Evolutionary conservation across 2,797 vertebrate genomes (phyloP), one percentile per base, ranked within the genome.

Genomic region (Clamator glandarius): DNA sequence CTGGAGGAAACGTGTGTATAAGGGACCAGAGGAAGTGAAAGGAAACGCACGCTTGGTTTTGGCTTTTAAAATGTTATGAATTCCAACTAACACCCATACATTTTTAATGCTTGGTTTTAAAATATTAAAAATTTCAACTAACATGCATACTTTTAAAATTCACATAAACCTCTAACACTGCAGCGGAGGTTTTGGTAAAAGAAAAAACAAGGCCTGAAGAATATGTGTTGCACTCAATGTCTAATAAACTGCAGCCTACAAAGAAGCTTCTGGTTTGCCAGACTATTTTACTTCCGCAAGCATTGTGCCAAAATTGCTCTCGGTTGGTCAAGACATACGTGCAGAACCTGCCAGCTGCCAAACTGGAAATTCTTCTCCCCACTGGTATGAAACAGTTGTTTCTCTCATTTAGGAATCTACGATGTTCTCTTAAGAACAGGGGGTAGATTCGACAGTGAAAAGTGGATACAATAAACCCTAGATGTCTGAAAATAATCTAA

Each of bases 21-120:
- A 96, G 70, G 36, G 35, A 36, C 50, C 62, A 80, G 86, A 66
- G 75, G 74, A 94, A 63, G 90, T 75, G 80, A 66, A 95, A 83
- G 68, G 75, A 94, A 94, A 90, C 67, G n/a, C 8, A 59, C 51
- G 41, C 25, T 90, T 88, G 39, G 15, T 29, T 19, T 17, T 86
- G 94, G 57, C 12, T 92, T 93, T 51, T 54, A 62, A 95, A 95
- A 84, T 55, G 54, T 63, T 80, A 66, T 15, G 59, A 69, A 92
- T 94, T 79, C 87, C 89, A 91, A 11, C 79, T 89, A 70, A 75
- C n/a, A 70, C 78, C 51, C 67, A 82, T 77, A 41, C 39, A 91
- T 91, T 69, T 75, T 96, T 92, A 87, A 94, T 72, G 52, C 41
- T 84, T 82, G 76, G 87, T 94, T 96, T 89, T 91, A 83, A 96